phyloP scores from a whole-genome alignment of 2,113 vertebrate genomes.

The Rhinoptilus africanus region DNA sequence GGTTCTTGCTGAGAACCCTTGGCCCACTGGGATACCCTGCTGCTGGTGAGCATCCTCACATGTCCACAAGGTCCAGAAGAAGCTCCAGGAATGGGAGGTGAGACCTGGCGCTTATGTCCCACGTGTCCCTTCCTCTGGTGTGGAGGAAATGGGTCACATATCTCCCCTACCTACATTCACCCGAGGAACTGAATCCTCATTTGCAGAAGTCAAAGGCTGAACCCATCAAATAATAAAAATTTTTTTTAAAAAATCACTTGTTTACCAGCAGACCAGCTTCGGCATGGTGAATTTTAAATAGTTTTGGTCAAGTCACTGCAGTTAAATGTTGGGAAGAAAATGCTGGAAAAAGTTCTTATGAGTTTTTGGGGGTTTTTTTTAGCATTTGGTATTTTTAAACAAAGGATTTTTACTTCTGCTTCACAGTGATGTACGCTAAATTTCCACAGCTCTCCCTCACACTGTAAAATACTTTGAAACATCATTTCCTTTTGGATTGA shows the following conservation, averaged over 20 bases:
- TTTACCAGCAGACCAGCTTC: neutral
- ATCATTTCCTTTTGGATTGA: neutral
- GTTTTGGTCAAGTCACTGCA: neutral
- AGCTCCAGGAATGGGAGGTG: neutral
- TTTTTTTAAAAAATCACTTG: neutral
- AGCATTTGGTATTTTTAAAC: neutral
- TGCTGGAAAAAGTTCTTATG: neutral
- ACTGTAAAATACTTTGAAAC: neutral
- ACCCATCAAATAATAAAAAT: neutral
- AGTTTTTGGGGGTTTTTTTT: neutral
- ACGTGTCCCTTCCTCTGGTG: fast-evolving
- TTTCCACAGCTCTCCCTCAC: neutral
- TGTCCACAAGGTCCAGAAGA: fast-evolving
- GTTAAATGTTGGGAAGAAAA: neutral
- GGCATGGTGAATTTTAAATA: neutral
- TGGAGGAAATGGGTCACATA: fast-evolving
- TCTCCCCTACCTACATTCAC: neutral
- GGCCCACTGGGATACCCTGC: neutral
- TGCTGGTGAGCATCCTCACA: neutral
- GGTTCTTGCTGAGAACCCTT: neutral
- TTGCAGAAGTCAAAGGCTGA: neutral
- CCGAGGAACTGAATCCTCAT: neutral
- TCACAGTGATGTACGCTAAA: neutral
- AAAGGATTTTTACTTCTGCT: neutral
- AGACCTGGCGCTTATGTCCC: neutral